A percentile compares a stretch with the other conserved stretches of the same genome.
Evolutionary conservation across 2,113 vertebrate species (phyloP).

Genomic region (human (Homo sapiens)): DNA sequence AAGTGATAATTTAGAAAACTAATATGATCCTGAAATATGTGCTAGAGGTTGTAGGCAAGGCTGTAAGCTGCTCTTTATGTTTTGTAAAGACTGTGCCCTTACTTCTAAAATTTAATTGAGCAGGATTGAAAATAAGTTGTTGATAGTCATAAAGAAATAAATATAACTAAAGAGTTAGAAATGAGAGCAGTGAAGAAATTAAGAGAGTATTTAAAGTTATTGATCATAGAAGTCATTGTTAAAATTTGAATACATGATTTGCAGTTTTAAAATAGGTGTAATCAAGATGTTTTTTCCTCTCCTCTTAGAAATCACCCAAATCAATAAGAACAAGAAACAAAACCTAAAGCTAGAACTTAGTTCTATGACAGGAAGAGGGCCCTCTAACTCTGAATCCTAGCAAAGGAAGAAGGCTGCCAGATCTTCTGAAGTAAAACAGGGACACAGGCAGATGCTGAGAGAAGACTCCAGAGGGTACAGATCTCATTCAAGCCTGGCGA

Average conservation of each 20-base stretch:
- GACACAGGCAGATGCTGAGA: not conserved
- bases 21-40: not conserved
- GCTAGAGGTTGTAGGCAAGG: not conserved
- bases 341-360: not conserved
- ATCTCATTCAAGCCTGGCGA: not conserved
- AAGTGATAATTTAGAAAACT: slow-evolving; percentile 39
- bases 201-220: not conserved
- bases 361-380: not conserved
- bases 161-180: not conserved
- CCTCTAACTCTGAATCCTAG: not conserved
- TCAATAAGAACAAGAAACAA: not conserved
- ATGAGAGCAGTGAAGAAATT: not conserved
- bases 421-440: not conserved
- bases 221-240: not conserved
- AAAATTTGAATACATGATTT: not conserved
- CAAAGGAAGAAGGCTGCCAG: not conserved
- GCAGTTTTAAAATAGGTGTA: not conserved
- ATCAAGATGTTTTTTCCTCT: not conserved
- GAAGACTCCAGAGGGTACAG: not conserved
- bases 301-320: not conserved
- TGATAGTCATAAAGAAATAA: not conserved
- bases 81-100: not conserved
- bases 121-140: not conserved
- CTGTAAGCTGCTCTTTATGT: not conserved
- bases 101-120: slow-evolving; percentile 17